phyloP scores from a whole-genome alignment of 2,888 invertebrate genomes.

The Campopleginae sp. region DNA sequence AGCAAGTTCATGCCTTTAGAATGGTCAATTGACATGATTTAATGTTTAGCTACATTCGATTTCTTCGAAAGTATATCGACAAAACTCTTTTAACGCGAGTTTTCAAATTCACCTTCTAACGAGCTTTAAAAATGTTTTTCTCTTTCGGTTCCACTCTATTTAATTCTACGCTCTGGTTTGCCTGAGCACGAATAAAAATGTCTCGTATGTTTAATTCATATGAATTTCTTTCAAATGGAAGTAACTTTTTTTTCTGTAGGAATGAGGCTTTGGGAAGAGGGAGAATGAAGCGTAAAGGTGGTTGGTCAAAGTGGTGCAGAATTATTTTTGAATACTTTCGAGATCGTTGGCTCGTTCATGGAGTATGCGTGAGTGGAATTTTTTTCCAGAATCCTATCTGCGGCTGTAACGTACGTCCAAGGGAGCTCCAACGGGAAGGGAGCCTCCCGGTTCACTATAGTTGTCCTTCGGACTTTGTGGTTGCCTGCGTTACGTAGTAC shows the following conservation, averaged over 20 bases:
- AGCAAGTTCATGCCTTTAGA: background rate
- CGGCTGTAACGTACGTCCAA: constrained; percentile 27
- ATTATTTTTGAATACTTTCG: constrained; percentile 54
- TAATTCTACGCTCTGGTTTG: constrained; percentile 2
- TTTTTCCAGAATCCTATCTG: constrained; percentile 68
- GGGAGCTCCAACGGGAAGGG: background rate
- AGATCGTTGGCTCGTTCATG: constrained; percentile 29
- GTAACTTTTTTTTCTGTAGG: constrained; percentile 4
- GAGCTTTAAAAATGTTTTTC: background rate
- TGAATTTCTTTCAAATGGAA: constrained; percentile 40
- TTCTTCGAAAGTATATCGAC: background rate
- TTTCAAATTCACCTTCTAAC: background rate
- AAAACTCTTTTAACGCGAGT: background rate
- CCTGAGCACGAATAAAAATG: constrained; percentile 6
- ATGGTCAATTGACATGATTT: background rate
- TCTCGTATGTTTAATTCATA: constrained; percentile 43
- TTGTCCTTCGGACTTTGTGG: constrained; percentile 14
- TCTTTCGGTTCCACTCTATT: background rate
- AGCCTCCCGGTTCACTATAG: constrained; percentile 1
- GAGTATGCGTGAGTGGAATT: constrained; percentile 57
- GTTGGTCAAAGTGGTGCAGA: constrained; percentile 28
- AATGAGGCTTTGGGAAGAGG: constrained; percentile 4
- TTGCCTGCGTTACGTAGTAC: constrained; percentile 22
- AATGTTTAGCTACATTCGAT: background rate
- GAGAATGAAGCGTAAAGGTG: background rate